Evolutionary conservation across 1,140 invertebrate genomes (phyloP).

Genomic region (Bombyx mori): ASM3026992v2 NC_085119.1:11166001-11166500

Average conservation of each 20-base stretch:
- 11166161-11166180: conserved; percentile 42
- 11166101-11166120: conserved; percentile 25
- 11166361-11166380: conserved; percentile 4
- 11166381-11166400: conserved; percentile 1
- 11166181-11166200: conserved; percentile 49
- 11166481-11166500: too few species aligned
- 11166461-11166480: too few species aligned
- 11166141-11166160: conserved; percentile 58
- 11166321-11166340: conserved; percentile 42
- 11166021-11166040: not conserved
- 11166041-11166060: not conserved
- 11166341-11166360: conserved; percentile 43
- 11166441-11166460: too few species aligned
- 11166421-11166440: too few species aligned
- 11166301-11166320: conserved; percentile 55
- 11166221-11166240: conserved; percentile 44
- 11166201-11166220: conserved; percentile 39
- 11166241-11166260: conserved; percentile 66
- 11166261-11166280: conserved; percentile 51
- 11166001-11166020: not conserved
- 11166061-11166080: not conserved
- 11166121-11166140: conserved; percentile 48
- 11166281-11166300: conserved; percentile 61
- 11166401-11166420: too few species aligned
- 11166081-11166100: conserved; percentile 2